Evolutionary conservation across 2,113 vertebrate genomes (phyloP).

Genomic region (Lagopus leucura): DNA sequence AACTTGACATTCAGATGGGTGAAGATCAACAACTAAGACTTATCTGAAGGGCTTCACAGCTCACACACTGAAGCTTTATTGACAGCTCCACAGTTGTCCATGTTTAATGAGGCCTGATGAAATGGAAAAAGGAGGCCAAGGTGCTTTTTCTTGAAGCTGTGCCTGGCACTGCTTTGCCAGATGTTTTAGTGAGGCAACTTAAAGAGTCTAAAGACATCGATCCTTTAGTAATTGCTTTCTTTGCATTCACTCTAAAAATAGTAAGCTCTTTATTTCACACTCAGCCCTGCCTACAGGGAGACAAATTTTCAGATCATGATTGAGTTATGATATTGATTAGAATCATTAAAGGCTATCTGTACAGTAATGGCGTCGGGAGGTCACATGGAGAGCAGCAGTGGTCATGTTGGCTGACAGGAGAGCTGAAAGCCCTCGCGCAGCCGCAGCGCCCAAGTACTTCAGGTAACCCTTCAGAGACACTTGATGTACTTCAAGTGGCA

Average conservation of each 20-base stretch:
- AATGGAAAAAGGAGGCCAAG: not conserved
- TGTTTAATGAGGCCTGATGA: constrained; percentile 51
- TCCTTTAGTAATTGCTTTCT: constrained; percentile 47
- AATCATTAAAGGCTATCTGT: not conserved
- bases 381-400: not conserved
- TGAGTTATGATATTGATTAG: not conserved
- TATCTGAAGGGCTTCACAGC: constrained; percentile 59
- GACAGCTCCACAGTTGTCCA: constrained; percentile 32
- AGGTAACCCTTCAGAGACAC: not conserved
- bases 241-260: not conserved
- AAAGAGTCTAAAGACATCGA: constrained; percentile 3
- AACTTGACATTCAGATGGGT: constrained; percentile 63
- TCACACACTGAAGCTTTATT: constrained; percentile 40
- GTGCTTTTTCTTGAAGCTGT: not conserved
- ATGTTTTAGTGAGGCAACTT: not conserved
- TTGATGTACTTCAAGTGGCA: not conserved
- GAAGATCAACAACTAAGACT: constrained; percentile 69
- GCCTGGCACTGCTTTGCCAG: not conserved
- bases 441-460: not conserved
- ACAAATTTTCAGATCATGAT: constrained; percentile 18
- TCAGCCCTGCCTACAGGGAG: constrained; percentile 25
- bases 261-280: not conserved
- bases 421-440: not conserved
- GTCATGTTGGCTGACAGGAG: accelerated
- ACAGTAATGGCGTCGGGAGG: accelerated